Percentiles rank a stretch among this genome's conserved stretches.
Conservation (phyloP, 2,797 vertebrate species). For the Siniperca undulata region DNA sequence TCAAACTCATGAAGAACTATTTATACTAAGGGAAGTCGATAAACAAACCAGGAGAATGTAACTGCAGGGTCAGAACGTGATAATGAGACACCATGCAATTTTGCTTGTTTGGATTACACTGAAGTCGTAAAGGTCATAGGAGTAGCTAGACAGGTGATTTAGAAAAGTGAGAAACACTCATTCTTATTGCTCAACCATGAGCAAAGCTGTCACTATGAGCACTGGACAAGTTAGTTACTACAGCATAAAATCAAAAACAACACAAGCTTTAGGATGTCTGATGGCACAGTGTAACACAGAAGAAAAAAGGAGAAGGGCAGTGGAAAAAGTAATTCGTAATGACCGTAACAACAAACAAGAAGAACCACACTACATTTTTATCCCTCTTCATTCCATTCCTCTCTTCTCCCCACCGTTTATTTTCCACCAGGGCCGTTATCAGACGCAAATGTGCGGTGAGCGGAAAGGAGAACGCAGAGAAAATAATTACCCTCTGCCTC, state of each 20-base stretch:
- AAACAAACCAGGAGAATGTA: slow-evolving; percentile 4
- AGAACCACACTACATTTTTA: slow-evolving; percentile 28
- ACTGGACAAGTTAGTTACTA: background rate
- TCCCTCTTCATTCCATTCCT: slow-evolving; percentile 50
- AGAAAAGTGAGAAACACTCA: background rate
- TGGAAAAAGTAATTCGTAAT: slow-evolving; percentile 47
- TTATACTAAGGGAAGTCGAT: background rate
- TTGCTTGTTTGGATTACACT: slow-evolving; percentile 17
- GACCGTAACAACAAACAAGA: slow-evolving; percentile 24
- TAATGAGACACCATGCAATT: background rate
- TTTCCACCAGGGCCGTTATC: slow-evolving; percentile 76
- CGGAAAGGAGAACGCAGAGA: slow-evolving; percentile 75
- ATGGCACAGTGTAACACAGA: slow-evolving; percentile 1
- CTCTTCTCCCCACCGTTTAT: slow-evolving; percentile 58
- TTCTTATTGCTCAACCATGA: background rate
- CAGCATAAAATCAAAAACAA: slow-evolving; percentile 10
- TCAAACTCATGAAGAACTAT: background rate
- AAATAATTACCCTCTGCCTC: slow-evolving; percentile 87
- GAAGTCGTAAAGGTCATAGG: background rate
- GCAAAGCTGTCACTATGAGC: background rate
- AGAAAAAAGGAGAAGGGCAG: background rate
- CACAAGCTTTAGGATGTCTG: slow-evolving; percentile 1
- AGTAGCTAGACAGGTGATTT: background rate
- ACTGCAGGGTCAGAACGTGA: background rate
- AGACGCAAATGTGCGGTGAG: slow-evolving; percentile 74